These are phyloP conservation scores for Zaprionus bogoriensis DNA, from an alignment of 2,888 invertebrate genomes.

Conservation along the genomic window DNA sequence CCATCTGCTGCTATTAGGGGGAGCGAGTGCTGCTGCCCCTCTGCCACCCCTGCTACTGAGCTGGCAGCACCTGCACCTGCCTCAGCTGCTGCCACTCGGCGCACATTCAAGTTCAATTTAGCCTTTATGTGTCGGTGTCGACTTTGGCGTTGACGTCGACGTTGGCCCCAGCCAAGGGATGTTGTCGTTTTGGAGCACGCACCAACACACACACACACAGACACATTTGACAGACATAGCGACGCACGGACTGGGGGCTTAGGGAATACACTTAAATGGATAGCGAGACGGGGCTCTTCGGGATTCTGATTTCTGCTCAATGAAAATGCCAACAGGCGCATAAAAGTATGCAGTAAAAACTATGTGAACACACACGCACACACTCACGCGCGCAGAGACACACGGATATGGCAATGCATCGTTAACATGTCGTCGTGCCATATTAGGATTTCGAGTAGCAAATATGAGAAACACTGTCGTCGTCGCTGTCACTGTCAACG, in stretches of 20 bases:
- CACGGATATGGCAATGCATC: slow-evolving; percentile 53
- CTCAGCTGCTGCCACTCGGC: slow-evolving; percentile 38
- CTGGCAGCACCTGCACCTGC: too few species aligned
- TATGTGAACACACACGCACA: slow-evolving; percentile 1
- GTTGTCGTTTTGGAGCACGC: slow-evolving; percentile 27
- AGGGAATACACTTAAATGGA: slow-evolving; percentile 37
- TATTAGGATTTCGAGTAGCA: slow-evolving; percentile 60
- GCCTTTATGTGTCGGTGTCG: slow-evolving; percentile 60
- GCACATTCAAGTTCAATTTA: slow-evolving; percentile 68
- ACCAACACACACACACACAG: slow-evolving; percentile 9
- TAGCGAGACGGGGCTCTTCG: slow-evolving; percentile 37
- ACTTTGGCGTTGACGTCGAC: slow-evolving; percentile 41
- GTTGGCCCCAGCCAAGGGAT: slow-evolving; percentile 16
- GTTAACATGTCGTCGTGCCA: slow-evolving; percentile 65
- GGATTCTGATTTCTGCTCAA: slow-evolving; percentile 62
- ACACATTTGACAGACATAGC: slow-evolving; percentile 5
- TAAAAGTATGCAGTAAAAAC: slow-evolving; percentile 48
- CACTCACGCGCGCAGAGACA: not conserved
- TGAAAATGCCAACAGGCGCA: slow-evolving; percentile 57
- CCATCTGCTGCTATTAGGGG: slow-evolving; percentile 19
- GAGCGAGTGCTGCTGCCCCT: not conserved
- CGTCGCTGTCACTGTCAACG: slow-evolving; percentile 40
- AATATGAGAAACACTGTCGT: slow-evolving; percentile 47
- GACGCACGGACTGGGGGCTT: not conserved
- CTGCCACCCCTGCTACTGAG: not conserved